Conservation (phyloP, 1,140 invertebrate species). For the Euwallacea fornicatus region DNA sequence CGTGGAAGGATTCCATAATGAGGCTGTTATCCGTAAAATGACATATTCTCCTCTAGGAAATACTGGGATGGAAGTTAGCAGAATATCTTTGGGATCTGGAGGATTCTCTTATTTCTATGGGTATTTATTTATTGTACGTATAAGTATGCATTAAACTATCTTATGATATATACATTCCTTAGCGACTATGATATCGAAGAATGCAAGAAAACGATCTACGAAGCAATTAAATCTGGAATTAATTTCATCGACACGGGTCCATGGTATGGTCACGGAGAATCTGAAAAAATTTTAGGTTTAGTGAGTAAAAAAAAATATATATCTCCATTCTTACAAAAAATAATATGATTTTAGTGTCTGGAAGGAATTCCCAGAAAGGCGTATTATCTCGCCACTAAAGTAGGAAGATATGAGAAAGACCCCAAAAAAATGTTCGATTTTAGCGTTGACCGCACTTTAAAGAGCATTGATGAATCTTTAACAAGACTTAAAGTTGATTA, state of each 20-base stretch:
- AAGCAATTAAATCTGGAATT: constrained; percentile 75
- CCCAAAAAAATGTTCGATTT: constrained; percentile 86
- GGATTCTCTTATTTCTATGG: constrained; percentile 61
- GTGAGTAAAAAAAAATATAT: constrained; percentile 53
- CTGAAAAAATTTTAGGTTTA: constrained; percentile 80
- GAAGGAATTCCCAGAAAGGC: constrained; percentile 74
- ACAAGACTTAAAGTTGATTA: constrained; percentile 75
- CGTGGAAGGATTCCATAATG: constrained; percentile 62
- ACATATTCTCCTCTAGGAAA: constrained; percentile 59
- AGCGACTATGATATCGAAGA: constrained; percentile 63
- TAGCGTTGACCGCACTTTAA: constrained; percentile 69
- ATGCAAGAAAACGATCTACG: constrained; percentile 68
- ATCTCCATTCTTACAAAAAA: not conserved
- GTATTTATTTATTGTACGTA: constrained; percentile 49
- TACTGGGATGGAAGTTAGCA: constrained; percentile 61
- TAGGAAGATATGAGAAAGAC: constrained; percentile 78
- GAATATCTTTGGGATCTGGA: constrained; percentile 60
- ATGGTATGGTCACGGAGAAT: constrained; percentile 86
- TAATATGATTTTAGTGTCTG: constrained; percentile 63
- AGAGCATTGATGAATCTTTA: constrained; percentile 79
- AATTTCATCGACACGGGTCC: constrained; percentile 92
- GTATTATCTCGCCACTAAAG: constrained; percentile 93
- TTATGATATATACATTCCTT: constrained; percentile 3
- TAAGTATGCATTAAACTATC: not conserved
- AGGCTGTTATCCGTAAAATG: constrained; percentile 59